These are phyloP conservation scores for Zaprionus africanus DNA, from an alignment of 1,140 invertebrate genomes.

Conservation along the genomic window DNA sequence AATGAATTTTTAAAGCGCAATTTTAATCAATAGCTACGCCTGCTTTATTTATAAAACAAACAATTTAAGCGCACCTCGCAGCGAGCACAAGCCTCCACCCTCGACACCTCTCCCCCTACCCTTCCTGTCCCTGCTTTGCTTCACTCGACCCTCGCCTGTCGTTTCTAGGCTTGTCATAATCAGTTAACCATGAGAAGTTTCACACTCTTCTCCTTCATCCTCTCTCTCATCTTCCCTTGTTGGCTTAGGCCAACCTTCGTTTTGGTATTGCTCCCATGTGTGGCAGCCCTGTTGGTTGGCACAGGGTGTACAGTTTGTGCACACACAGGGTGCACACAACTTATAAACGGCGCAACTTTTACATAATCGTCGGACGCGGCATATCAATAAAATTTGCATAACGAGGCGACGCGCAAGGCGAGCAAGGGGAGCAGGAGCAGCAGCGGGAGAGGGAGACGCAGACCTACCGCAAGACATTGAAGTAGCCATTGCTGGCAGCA, in stretches of 20 bases:
- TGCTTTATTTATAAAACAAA: slow-evolving; percentile 80
- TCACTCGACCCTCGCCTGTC: background rate
- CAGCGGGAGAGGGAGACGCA: background rate
- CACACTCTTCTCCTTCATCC: background rate
- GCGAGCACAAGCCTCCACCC: background rate
- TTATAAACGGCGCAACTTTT: slow-evolving; percentile 57
- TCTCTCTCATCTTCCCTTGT: too few species aligned
- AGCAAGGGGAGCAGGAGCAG: background rate
- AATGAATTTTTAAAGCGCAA: slow-evolving; percentile 79
- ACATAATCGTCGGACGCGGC: slow-evolving; percentile 70
- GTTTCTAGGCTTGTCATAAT: slow-evolving; percentile 48
- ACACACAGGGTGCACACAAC: background rate
- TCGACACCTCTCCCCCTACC: background rate
- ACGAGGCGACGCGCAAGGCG: slow-evolving; percentile 26
- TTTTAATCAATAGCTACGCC: slow-evolving; percentile 74
- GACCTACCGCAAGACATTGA: slow-evolving; percentile 37
- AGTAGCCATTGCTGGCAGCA: slow-evolving; percentile 21
- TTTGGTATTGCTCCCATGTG: slow-evolving; percentile 54
- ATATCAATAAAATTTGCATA: slow-evolving; percentile 78
- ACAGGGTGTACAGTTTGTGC: background rate
- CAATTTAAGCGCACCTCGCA: slow-evolving; percentile 57
- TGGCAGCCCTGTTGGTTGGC: background rate
- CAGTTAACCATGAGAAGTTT: slow-evolving; percentile 46
- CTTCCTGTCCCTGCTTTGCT: too few species aligned
- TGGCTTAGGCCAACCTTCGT: background rate